Percentiles rank a stretch among this genome's conserved stretches.
Evolutionary conservation across 2,113 vertebrate species (phyloP).

Genomic region (Brevimyrus niger): DNA sequence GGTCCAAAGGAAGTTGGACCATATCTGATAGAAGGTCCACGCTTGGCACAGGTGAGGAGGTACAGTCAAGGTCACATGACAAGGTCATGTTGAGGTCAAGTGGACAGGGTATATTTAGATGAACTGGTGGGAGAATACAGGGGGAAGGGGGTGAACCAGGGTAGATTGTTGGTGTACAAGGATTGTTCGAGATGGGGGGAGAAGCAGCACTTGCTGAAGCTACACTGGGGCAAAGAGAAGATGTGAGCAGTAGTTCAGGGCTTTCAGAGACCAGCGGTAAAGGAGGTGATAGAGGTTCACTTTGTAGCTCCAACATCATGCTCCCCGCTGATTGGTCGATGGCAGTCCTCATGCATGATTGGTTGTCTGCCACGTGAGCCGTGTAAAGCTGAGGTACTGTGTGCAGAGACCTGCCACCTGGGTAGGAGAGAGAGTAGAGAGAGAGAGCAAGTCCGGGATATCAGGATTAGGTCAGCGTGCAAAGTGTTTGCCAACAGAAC

Average conservation of each 20-base stretch:
- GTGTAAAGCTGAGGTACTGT: not conserved
- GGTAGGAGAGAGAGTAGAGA: constrained; percentile 17
- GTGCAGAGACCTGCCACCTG: constrained; percentile 43
- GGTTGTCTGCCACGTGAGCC: not conserved
- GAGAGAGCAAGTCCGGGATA: not conserved
- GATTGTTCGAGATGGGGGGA: constrained; percentile 19
- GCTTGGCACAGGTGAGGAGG: not conserved
- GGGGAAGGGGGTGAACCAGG: constrained; percentile 25
- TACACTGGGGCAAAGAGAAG: not conserved
- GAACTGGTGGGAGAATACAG: not conserved
- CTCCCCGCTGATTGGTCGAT: constrained; percentile 40
- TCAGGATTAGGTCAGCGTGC: not conserved
- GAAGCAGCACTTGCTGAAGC: not conserved
- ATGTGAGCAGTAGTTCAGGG: constrained; percentile 4
- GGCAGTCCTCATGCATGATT: constrained; percentile 28
- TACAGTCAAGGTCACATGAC: not conserved
- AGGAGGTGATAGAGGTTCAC: constrained; percentile 23
- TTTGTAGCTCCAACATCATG: constrained; percentile 26
- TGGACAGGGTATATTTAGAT: not conserved
- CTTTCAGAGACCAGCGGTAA: constrained; percentile 29
- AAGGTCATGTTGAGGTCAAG: not conserved
- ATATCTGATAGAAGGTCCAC: not conserved
- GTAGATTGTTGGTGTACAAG: constrained; percentile 25
- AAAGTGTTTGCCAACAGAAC: not conserved
- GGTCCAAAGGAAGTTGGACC: not conserved